phyloP scores from a whole-genome alignment of 2,113 vertebrate species.

The Isurus oxyrinchus region DNA sequence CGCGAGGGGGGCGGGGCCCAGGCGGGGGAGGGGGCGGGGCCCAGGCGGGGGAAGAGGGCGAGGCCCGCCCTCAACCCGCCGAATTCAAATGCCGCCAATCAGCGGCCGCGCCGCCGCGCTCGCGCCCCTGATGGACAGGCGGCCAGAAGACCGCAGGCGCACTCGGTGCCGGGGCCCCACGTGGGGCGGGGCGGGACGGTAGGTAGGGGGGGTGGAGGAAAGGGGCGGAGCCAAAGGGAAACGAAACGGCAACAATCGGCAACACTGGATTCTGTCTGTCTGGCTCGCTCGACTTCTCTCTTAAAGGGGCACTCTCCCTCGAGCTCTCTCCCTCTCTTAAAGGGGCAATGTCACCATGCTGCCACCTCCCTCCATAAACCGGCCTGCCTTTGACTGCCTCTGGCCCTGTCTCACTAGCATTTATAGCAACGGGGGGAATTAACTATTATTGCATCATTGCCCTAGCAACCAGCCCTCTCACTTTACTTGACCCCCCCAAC shows the following conservation, averaged over 20 bases:
- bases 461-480: not conserved
- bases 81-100: slow-evolving; percentile 41
- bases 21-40: slow-evolving; percentile 57
- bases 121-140: not conserved
- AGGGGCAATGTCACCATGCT: not conserved
- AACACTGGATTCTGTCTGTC: not conserved
- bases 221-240: not conserved
- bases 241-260: not conserved
- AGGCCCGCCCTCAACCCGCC: not conserved
- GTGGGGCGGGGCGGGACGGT: slow-evolving; percentile 22
- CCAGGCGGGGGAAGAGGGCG: slow-evolving; percentile 41
- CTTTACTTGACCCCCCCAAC: not conserved
- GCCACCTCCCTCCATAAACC: not conserved
- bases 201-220: not conserved
- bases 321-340: not conserved
- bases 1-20: not conserved
- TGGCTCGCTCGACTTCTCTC: not conserved
- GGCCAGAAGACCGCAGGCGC: slow-evolving; percentile 58
- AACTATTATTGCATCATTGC: slow-evolving; percentile 14
- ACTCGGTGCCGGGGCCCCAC: slow-evolving; percentile 39
- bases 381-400: not conserved
- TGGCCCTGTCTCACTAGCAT: not conserved
- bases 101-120: slow-evolving; percentile 46
- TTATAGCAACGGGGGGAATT: not conserved
- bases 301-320: not conserved